phyloP scores from a whole-genome alignment of 2,113 vertebrate genomes.

The Chelonoidis abingdonii region DNA sequence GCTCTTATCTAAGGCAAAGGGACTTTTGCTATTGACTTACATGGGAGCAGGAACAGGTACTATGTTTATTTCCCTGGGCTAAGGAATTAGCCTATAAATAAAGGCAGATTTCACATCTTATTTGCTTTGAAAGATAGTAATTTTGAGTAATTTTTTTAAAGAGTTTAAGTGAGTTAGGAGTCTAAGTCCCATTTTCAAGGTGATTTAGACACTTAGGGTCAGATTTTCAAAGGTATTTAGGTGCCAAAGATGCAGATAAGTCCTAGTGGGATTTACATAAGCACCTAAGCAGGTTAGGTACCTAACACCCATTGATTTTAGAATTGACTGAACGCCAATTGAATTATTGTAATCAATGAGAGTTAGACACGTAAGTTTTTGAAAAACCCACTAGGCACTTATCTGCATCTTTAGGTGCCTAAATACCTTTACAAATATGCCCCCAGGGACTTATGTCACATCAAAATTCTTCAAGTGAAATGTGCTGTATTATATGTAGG shows the following conservation, averaged over 20 bases:
- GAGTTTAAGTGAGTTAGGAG: background rate
- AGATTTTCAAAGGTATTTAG: background rate
- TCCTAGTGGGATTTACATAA: background rate
- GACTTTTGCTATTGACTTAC: background rate
- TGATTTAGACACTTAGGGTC: background rate
- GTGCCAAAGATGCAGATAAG: background rate
- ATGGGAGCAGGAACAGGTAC: background rate
- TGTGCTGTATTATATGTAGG: background rate
- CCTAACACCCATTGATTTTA: background rate
- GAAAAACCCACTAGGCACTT: background rate
- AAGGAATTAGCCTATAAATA: background rate
- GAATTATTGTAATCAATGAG: background rate
- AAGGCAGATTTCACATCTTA: background rate
- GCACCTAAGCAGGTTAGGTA: background rate
- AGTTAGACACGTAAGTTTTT: background rate
- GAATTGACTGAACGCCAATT: accelerated
- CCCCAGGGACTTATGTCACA: background rate
- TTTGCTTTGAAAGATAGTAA: background rate
- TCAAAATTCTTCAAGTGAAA: background rate
- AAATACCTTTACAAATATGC: background rate
- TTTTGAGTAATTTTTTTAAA: background rate
- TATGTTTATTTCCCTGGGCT: background rate
- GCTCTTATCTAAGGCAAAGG: background rate
- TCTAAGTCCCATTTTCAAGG: accelerated
- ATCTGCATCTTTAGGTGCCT: background rate